phyloP scores from a whole-genome alignment of 2,797 vertebrate species.

The Amblyraja radiata region DNA sequence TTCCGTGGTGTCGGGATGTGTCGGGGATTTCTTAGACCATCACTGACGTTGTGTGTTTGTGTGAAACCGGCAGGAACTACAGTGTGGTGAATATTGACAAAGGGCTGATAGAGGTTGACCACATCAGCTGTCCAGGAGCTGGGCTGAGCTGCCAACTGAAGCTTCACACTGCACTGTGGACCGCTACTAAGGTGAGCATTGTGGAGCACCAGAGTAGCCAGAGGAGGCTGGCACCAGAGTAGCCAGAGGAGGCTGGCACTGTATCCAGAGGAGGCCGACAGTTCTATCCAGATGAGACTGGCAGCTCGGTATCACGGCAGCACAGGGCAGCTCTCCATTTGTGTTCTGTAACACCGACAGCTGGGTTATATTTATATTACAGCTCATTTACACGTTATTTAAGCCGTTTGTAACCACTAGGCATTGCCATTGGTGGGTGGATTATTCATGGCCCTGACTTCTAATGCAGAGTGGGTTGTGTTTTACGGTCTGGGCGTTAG shows the following conservation, averaged over 20 bases:
- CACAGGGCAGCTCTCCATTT: neutral
- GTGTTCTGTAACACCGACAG: no score
- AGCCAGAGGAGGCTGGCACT: no score
- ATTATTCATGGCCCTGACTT: neutral
- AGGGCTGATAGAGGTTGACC: constrained; percentile 78
- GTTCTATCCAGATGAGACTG: no score
- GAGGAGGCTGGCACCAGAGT: no score
- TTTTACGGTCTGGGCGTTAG: no score
- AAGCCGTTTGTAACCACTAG: neutral
- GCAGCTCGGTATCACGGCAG: neutral
- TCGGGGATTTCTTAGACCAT: neutral
- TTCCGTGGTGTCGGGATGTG: neutral
- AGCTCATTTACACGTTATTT: neutral
- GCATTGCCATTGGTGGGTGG: neutral
- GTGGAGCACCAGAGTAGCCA: no score
- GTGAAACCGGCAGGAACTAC: constrained; percentile 71
- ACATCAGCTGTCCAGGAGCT: constrained; percentile 77
- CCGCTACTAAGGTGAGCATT: constrained; percentile 76
- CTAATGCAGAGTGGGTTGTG: neutral
- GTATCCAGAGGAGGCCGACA: no score
- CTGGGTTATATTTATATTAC: no score
- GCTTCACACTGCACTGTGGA: constrained; percentile 79
- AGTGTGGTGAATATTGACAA: constrained; percentile 85
- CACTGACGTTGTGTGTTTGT: neutral
- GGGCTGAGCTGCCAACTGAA: constrained; percentile 82